phyloP scores from a whole-genome alignment of 2,888 invertebrate species.

The Slavum lentiscoides region DNA sequence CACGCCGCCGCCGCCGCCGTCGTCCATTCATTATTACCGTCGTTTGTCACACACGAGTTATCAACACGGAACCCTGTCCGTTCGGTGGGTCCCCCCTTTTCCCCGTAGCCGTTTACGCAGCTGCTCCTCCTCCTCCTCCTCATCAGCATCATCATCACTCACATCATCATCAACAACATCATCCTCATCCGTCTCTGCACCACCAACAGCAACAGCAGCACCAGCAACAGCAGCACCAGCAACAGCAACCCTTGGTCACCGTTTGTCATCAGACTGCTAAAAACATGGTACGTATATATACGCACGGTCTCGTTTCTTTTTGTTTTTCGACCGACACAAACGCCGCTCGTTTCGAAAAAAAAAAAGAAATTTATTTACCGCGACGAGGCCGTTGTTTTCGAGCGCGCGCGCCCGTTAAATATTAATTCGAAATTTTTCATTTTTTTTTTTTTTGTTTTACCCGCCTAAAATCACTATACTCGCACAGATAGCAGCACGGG shows the following conservation, averaged over 20 bases:
- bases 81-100: slow-evolving; percentile 51
- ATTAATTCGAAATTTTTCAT: too few species aligned
- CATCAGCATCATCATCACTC: slow-evolving; percentile 18
- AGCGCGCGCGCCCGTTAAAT: not conserved
- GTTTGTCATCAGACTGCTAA: slow-evolving; percentile 44
- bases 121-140: slow-evolving; percentile 29
- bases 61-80: slow-evolving; percentile 52
- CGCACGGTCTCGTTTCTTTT: too few species aligned
- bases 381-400: too few species aligned
- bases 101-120: slow-evolving; percentile 52
- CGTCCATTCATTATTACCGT: too few species aligned
- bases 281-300: slow-evolving; percentile 48
- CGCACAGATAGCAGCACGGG: slow-evolving; percentile 41
- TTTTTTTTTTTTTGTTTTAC: not conserved
- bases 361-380: too few species aligned
- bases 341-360: too few species aligned
- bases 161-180: slow-evolving; percentile 28
- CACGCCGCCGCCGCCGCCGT: too few species aligned
- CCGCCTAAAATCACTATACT: slow-evolving; percentile 1
- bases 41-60: slow-evolving; percentile 15
- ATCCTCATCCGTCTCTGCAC: not conserved
- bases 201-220: slow-evolving; percentile 21
- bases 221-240: not conserved
- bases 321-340: too few species aligned
- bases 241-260: slow-evolving; percentile 30